phyloP scores from a whole-genome alignment of 2,113 vertebrate species.

The Heterotilapia buettikoferi region DNA sequence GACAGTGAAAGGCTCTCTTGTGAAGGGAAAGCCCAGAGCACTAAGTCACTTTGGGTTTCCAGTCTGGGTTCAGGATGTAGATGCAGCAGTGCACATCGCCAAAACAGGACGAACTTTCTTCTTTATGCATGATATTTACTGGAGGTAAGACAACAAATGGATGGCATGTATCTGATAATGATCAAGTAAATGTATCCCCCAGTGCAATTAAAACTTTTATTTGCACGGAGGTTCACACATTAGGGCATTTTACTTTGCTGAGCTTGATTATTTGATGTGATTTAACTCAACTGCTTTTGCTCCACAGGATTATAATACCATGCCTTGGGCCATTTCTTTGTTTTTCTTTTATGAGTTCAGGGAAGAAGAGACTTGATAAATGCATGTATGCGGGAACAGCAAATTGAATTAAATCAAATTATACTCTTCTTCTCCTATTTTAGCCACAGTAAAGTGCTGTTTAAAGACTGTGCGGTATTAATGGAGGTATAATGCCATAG shows the following conservation, averaged over 20 bases:
- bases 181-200: not conserved
- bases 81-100: constrained; percentile 68
- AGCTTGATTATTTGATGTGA: not conserved
- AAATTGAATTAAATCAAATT: not conserved
- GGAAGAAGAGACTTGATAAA: not conserved
- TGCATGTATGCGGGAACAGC: not conserved
- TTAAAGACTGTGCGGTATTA: not conserved
- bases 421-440: not conserved
- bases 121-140: constrained; percentile 71
- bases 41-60: constrained; percentile 70
- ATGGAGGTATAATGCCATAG: not conserved
- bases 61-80: constrained; percentile 60
- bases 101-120: constrained; percentile 69
- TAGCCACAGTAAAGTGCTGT: not conserved
- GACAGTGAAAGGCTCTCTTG: constrained; percentile 63
- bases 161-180: not conserved
- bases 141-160: constrained; percentile 56
- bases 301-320: not conserved
- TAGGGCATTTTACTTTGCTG: not conserved
- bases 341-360: not conserved
- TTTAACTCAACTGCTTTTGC: not conserved
- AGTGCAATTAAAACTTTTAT: not conserved
- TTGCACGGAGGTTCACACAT: not conserved
- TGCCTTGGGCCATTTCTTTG: not conserved
- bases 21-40: constrained; percentile 56